Evolutionary conservation across 2,888 invertebrate species (phyloP).

Genomic region (Sphaerophoria rueppellii): DNA sequence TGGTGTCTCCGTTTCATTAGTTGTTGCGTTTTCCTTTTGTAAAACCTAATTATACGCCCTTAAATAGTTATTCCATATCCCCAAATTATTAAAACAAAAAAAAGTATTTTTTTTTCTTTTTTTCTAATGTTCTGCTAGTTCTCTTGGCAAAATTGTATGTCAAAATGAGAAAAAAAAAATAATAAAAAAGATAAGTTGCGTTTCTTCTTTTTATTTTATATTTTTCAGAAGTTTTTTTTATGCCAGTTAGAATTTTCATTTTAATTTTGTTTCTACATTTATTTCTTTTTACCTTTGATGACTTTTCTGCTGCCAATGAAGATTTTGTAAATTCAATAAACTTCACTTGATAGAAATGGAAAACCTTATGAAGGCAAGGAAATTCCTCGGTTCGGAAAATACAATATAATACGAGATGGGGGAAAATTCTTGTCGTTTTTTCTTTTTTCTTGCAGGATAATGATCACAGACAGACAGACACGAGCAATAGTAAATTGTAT

Average conservation of each 20-base stretch:
- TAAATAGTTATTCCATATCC: neutral
- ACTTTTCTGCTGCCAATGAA: neutral
- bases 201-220: slow-evolving; percentile 11
- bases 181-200: slow-evolving; percentile 1
- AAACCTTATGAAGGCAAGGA: slow-evolving; percentile 20
- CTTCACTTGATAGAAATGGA: slow-evolving; percentile 40
- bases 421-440: slow-evolving; percentile 1
- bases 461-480: slow-evolving; percentile 62
- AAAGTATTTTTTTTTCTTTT: neutral
- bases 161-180: slow-evolving; percentile 18
- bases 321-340: slow-evolving; percentile 35
- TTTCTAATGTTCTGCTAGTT: neutral
- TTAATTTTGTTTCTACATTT: neutral
- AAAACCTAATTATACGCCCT: slow-evolving; percentile 49
- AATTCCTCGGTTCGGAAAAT: neutral
- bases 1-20: neutral
- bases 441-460: slow-evolving; percentile 46
- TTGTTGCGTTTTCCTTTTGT: neutral
- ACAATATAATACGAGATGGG: slow-evolving; percentile 8
- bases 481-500: slow-evolving; percentile 50
- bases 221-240: slow-evolving; percentile 40
- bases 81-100: neutral
- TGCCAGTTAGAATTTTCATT: neutral
- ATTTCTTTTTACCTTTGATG: slow-evolving; percentile 19
- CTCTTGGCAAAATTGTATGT: neutral